Base-by-base conservation (phyloP, 2,113 vertebrate genomes). In the Dromas ardeola region DNA sequence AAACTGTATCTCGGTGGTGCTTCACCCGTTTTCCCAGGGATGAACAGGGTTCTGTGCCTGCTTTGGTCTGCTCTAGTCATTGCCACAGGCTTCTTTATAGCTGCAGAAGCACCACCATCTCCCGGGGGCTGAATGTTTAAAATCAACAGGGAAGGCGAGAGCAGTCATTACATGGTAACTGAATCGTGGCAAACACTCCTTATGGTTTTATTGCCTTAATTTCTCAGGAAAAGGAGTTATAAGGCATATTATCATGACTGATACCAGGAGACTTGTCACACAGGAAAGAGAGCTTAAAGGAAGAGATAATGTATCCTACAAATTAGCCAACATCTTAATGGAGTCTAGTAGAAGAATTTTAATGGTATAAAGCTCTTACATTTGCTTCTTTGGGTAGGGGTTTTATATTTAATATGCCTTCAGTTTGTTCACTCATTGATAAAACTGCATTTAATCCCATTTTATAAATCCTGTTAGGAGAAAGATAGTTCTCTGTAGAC, bases 381-480 rank as follows among this genome's bases (percentile, higher is more conserved):
- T 58, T 91, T 91, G 11, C 73, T 89, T 94, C 80, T 91, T 89
- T 89, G 49, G n/a, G 15, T 79, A 58, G 53, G 20, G 70, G 82
- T 93, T 95, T 88, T 85, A 67, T 87, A 19, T 85, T 89, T 89
- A 87, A 95, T 91, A 69, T 8, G 32, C 61, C 42, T 76, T 95
- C 81, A 10, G 11, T 85, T 87, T 89, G 85, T 76, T 89, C 62
- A 58, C 29, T 86, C 80, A 45, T 91, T 87, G 93, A 85, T 76
- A 85, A 85, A 93, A 85, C 84, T 73, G 20, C 53, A 61, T 93
- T 95, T 95, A 93, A 95, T 94, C 86, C 43, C 58, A 62, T 95
- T 94, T 87, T 76, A 82, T 82, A 96, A 95, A 91, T 95, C 84
- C 40, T 77, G 27, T 91, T 90, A 93, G 73, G 53, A 93, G 76